phyloP scores from a whole-genome alignment of 2,797 vertebrate genomes.

The Microctenopoma lineatum region DNA sequence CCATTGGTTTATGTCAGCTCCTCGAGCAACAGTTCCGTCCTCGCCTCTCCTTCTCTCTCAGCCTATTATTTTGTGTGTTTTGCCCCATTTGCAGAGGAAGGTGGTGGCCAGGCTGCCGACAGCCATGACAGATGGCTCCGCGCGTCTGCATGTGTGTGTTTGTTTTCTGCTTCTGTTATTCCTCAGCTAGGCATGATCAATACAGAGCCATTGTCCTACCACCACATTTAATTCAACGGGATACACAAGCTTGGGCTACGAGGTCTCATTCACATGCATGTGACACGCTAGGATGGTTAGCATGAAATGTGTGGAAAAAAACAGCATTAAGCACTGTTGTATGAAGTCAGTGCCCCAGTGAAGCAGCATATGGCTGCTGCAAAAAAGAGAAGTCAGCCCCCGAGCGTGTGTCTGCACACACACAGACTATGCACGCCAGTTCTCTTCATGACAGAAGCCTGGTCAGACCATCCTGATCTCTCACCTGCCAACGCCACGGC shows the following conservation, averaged over 20 bases:
- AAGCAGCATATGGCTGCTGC: background rate
- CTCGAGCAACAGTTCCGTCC: conserved; percentile 26
- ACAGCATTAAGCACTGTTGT: no score
- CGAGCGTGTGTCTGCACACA: background rate
- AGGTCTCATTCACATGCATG: conserved; percentile 47
- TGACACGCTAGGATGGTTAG: conserved; percentile 5
- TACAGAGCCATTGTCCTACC: conserved; percentile 57
- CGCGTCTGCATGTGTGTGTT: conserved; percentile 43
- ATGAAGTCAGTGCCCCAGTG: no score
- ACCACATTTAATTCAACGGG: conserved; percentile 50
- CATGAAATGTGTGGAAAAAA: conserved; percentile 21
- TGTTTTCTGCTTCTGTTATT: conserved; percentile 52
- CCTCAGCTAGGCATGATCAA: conserved; percentile 62
- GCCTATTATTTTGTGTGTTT: conserved; percentile 73
- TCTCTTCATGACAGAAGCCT: conserved; percentile 48
- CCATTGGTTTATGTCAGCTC: conserved; percentile 46
- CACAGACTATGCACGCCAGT: conserved; percentile 36
- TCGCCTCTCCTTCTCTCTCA: conserved; percentile 44
- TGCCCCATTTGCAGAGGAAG: conserved; percentile 71
- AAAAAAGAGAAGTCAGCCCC: background rate
- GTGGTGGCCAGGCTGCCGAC: conserved; percentile 69
- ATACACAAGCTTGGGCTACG: conserved; percentile 1
- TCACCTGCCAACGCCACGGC: conserved; percentile 45
- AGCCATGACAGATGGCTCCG: conserved; percentile 79
- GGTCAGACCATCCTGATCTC: conserved; percentile 28